A percentile compares a stretch with the other conserved stretches of the same genome.
phyloP scores from a whole-genome alignment of 2,113 vertebrate genomes.

The Murina feae region DNA sequence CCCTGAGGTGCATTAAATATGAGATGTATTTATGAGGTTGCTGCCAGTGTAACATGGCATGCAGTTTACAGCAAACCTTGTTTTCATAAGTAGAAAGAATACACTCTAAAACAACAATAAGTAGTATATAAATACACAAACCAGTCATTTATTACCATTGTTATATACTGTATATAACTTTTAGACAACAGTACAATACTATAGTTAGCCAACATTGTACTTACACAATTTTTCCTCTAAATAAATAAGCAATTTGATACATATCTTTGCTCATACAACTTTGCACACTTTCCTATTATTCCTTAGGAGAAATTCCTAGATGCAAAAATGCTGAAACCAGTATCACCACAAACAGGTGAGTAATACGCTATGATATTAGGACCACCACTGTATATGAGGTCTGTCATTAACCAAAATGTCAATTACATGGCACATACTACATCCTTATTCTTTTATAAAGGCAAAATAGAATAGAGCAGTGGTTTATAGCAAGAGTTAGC shows the following conservation, averaged over 20 bases:
- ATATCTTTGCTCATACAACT: background rate
- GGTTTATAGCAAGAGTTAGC: too few species aligned
- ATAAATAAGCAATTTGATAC: background rate
- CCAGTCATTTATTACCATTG: background rate
- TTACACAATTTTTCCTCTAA: background rate
- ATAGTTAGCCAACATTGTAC: background rate
- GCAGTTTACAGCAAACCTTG: background rate
- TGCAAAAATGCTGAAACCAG: background rate
- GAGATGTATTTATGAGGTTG: background rate
- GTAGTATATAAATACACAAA: background rate
- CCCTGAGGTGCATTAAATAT: background rate
- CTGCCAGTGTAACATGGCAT: background rate
- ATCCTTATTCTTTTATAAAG: too few species aligned
- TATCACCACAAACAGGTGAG: too few species aligned
- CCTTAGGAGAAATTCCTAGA: conserved; percentile 11
- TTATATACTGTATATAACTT: background rate
- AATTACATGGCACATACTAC: too few species aligned
- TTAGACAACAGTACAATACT: background rate
- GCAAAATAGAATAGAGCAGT: too few species aligned
- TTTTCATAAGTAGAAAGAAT: background rate
- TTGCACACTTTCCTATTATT: background rate
- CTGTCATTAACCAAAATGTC: too few species aligned
- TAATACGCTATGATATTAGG: too few species aligned
- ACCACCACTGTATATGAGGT: too few species aligned
- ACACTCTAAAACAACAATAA: background rate